These are phyloP conservation scores for Platysternon megacephalum DNA, from an alignment of 2,113 vertebrate species.

Conservation along the genomic window DNA sequence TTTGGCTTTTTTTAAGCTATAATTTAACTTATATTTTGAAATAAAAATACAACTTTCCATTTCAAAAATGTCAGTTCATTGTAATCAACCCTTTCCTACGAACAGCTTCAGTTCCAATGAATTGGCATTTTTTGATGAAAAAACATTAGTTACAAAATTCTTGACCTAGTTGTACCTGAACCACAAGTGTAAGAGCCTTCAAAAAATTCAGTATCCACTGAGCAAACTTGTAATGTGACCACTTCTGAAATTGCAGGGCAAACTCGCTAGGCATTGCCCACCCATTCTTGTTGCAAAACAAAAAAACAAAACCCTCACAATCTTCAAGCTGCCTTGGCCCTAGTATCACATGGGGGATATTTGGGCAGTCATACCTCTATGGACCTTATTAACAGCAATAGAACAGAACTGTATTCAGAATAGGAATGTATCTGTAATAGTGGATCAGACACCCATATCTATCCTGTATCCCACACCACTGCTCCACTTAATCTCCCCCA, in stretches of 20 bases:
- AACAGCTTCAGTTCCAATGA: background rate
- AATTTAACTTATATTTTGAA: background rate
- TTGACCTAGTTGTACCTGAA: background rate
- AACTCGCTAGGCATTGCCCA: background rate
- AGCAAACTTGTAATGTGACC: background rate
- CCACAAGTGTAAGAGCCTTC: background rate
- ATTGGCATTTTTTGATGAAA: conserved; percentile 8
- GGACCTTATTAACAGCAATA: background rate
- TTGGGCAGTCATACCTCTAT: background rate
- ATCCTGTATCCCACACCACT: background rate
- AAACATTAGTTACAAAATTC: background rate
- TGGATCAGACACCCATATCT: background rate
- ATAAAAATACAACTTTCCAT: background rate
- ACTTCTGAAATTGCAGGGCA: background rate
- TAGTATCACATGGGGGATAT: background rate
- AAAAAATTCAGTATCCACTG: background rate
- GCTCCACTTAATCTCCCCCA: background rate
- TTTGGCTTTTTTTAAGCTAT: background rate
- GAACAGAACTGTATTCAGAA: background rate
- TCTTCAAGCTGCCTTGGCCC: background rate
- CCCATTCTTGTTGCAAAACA: background rate
- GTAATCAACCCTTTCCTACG: background rate
- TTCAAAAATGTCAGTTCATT: background rate
- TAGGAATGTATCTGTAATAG: background rate
- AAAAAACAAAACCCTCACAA: background rate